Evolutionary conservation across 2,888 invertebrate species (phyloP), one percentile per base, ranked within the genome.

Genomic region (Polylopha cassiicola): DNA sequence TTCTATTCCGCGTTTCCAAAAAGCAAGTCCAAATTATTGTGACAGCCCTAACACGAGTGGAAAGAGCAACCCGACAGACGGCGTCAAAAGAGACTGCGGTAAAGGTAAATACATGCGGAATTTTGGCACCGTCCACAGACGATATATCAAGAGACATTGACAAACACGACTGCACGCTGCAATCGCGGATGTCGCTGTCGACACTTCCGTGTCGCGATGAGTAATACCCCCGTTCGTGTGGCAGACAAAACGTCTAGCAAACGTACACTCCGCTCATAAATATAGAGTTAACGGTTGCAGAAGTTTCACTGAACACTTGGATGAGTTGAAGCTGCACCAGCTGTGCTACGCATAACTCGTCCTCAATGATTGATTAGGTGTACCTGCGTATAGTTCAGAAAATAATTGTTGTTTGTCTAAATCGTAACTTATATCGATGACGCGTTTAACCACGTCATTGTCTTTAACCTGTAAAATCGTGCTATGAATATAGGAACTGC

Each of bases 141-240:
- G 55, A 73, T 78, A 70, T 70, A 73, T 78, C 73, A 70, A 59
- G 46, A 48, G 63, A 69, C 69, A 72, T 71, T 74, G 79, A 78
- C 77, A 77, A 76, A 78, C 73, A 73, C 64, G 66, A 62, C 58
- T 59, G 62, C 64, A 43, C 49, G 54, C 62, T 66, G 70, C 71
- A 65, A 70, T 70, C 71, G 66, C 73, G 73, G 76, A 76, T 68
- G 71, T 68, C 58, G 58, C 66, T 72, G 76, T 77, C 77, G 64
- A 51, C 72, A 58, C 71, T 71, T 74, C 73, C 74, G 73, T 60
- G 76, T 66, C 51, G 68, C 60, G 51, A 72, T 79, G 77, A 78
- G 60, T 73, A 70, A 78, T 76, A 69, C 53, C 58, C 55, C 52
- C 47, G 54, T 46, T 39, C 53, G 32, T 5, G 16, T n/a, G 30